phyloP scores from a whole-genome alignment of 2,888 invertebrate species.

The Thymelicus acteon region DNA sequence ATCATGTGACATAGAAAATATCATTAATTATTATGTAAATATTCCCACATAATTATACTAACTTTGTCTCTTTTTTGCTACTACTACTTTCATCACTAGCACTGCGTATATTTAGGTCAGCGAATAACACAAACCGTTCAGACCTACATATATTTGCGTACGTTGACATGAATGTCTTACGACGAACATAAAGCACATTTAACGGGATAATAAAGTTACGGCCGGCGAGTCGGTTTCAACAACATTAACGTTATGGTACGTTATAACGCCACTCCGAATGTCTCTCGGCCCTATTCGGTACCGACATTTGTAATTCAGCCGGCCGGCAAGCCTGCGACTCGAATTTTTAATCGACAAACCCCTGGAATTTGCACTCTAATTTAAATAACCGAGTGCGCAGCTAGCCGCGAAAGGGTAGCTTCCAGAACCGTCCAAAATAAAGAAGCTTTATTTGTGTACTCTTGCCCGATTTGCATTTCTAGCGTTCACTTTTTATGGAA shows the following conservation, averaged over 20 bases:
- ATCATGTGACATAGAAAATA: no score
- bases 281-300: constrained; percentile 50
- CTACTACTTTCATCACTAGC: no score
- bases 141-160: constrained; percentile 22
- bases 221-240: constrained; percentile 49
- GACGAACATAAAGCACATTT: constrained; percentile 35
- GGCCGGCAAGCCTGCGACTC: constrained; percentile 49
- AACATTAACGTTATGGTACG: constrained; percentile 41
- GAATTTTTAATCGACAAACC: constrained; percentile 72
- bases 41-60: no score
- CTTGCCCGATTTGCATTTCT: constrained; percentile 30
- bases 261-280: constrained; percentile 49
- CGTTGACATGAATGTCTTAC: constrained; percentile 34
- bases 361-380: constrained; percentile 59
- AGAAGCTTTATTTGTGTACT: constrained; percentile 36
- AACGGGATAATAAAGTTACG: constrained; percentile 43
- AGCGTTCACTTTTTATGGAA: constrained; percentile 32
- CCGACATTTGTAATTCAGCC: constrained; percentile 53
- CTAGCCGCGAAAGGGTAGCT: constrained; percentile 53
- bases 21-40: no score
- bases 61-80: no score
- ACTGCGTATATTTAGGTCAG: constrained; percentile 3
- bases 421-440: constrained; percentile 30
- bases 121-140: constrained; percentile 10
- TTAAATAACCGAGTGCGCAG: constrained; percentile 61